A percentile compares a stretch with the other conserved stretches of the same genome.
Conservation (phyloP, 2,797 vertebrate genomes). For the Clamator glandarius region DNA sequence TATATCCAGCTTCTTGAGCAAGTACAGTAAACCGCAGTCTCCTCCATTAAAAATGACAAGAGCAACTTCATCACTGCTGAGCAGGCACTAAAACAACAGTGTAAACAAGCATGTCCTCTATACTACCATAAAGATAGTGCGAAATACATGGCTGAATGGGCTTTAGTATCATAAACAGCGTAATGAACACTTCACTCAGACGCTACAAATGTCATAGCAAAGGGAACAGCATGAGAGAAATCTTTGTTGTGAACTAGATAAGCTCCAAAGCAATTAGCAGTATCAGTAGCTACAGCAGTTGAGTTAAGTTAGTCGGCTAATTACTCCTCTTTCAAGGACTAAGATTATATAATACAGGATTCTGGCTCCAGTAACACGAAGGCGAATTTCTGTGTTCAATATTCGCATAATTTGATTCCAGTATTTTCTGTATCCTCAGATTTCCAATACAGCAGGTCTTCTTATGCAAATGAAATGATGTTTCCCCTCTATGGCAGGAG, state of each 20-base stretch:
- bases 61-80: not conserved
- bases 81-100: rapidly evolving
- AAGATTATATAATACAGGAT: not conserved
- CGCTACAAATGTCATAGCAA: not conserved
- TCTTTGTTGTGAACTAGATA: not conserved
- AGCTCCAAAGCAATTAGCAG: not conserved
- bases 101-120: not conserved
- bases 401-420: not conserved
- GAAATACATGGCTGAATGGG: not conserved
- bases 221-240: not conserved
- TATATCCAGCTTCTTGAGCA: not conserved
- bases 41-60: not conserved
- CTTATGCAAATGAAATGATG: not conserved
- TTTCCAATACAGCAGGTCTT: not conserved
- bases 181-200: not conserved
- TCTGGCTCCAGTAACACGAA: not conserved
- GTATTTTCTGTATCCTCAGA: not conserved
- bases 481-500: not conserved
- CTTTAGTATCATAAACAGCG: not conserved
- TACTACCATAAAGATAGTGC: not conserved
- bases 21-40: not conserved
- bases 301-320: not conserved
- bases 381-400: not conserved
- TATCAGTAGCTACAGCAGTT: not conserved
- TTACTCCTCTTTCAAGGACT: not conserved